Percentiles rank a stretch among this genome's conserved stretches.
phyloP scores from a whole-genome alignment of 2,113 vertebrate genomes.

The Apistogramma diplotaenia region DNA sequence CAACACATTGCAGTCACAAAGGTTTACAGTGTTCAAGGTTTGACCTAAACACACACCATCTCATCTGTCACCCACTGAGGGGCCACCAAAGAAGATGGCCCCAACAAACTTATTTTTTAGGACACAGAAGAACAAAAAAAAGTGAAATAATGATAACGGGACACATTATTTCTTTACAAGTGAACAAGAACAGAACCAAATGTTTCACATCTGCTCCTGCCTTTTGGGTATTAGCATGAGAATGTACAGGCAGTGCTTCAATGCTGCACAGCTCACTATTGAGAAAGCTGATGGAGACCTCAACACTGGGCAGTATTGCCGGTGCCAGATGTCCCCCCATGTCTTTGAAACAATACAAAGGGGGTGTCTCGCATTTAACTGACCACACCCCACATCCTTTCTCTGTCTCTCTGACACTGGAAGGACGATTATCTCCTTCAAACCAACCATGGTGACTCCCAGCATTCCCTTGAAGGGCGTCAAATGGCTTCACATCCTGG shows the following conservation, averaged over 20 bases:
- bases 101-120: slow-evolving; percentile 71
- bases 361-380: slow-evolving; percentile 69
- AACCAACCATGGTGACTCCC: slow-evolving; percentile 31
- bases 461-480: slow-evolving; percentile 56
- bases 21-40: background rate
- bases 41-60: background rate
- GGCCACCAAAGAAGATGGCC: slow-evolving; percentile 84
- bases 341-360: slow-evolving; percentile 74
- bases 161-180: slow-evolving; percentile 92
- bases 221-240: slow-evolving; percentile 88
- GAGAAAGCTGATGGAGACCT: slow-evolving; percentile 74
- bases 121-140: slow-evolving; percentile 62
- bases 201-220: slow-evolving; percentile 94
- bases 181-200: slow-evolving; percentile 90
- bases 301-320: slow-evolving; percentile 68
- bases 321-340: slow-evolving; percentile 86
- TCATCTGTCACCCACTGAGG: background rate
- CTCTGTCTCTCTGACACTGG: slow-evolving; percentile 38
- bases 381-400: slow-evolving; percentile 73
- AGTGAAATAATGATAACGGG: slow-evolving; percentile 74
- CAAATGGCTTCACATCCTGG: slow-evolving; percentile 57
- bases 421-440: slow-evolving; percentile 32
- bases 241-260: slow-evolving; percentile 82
- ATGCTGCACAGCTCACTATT: slow-evolving; percentile 77
- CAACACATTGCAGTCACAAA: background rate